Base-by-base conservation (phyloP, 1,140 invertebrate species). In the Sycophila sp. region DNA sequence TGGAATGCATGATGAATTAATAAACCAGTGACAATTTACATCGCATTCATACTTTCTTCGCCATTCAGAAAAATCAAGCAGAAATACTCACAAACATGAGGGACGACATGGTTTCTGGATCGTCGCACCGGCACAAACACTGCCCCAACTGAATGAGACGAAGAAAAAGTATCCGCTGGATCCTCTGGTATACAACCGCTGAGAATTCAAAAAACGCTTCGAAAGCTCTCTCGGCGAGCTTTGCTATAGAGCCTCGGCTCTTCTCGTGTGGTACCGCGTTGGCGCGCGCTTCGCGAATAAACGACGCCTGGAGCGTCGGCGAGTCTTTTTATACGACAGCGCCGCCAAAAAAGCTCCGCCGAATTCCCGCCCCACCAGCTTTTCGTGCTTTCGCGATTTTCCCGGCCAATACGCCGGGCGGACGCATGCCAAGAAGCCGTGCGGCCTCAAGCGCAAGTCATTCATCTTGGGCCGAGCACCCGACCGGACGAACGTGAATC, bases 11-110 rank as follows among this genome's bases (percentile, higher is more conserved):
- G n/a, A n/a, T n/a, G n/a, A n/a, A n/a, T n/a, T n/a, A n/a, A n/a
- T n/a, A n/a, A n/a, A n/a, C n/a, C n/a, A n/a, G n/a, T n/a, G n/a
- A n/a, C n/a, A n/a, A n/a, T n/a, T n/a, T n/a, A n/a, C n/a, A n/a
- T n/a, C n/a, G n/a, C n/a, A n/a, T n/a, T n/a, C n/a, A n/a, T n/a
- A n/a, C n/a, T n/a, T n/a, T n/a, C n/a, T n/a, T n/a, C n/a, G n/a
- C n/a, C n/a, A n/a, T n/a, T n/a, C n/a, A n/a, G n/a, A n/a, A n/a
- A n/a, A n/a, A n/a, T n/a, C n/a, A n/a, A n/a, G n/a, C n/a, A n/a
- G n/a, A 38, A 51, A 51, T 77, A 80, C 78, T 79, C 63, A 80
- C 78, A 42, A 65, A 30, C 76, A 71, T 47, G 11, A 56, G 15
- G 2, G 68, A 70, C 36, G 68, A 70, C 68, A 63, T 69, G 7